Percentiles rank a stretch among this genome's conserved stretches.
These are phyloP conservation scores for Nemotelus nigrinus DNA, from an alignment of 2,888 invertebrate species.

Conservation along the genomic window DNA sequence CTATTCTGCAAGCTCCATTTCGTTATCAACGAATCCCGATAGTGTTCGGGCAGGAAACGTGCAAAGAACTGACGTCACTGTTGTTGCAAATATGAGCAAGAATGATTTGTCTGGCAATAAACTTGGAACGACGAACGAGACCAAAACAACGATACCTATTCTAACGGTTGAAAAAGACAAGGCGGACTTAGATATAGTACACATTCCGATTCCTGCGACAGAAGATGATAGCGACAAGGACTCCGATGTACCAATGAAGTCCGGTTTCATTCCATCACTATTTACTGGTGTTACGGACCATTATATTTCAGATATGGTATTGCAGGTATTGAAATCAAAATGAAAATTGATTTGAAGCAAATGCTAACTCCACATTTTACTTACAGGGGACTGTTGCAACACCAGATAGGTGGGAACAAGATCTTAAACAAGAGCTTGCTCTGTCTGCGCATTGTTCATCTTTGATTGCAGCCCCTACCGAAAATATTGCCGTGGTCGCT, in stretches of 20 bases:
- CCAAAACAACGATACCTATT: conserved; percentile 5
- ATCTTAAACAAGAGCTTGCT: conserved; percentile 67
- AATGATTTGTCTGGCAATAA: neutral
- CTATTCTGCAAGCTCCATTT: conserved; percentile 55
- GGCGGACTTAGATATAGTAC: conserved; percentile 11
- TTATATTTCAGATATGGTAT: conserved; percentile 79
- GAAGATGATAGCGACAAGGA: conserved; percentile 55
- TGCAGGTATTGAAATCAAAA: conserved; percentile 69
- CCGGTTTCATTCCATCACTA: conserved; percentile 71
- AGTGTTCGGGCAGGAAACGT: neutral
- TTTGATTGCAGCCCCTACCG: conserved; percentile 77
- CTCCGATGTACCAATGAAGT: conserved; percentile 48
- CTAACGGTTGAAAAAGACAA: conserved; percentile 41
- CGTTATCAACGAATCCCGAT: conserved; percentile 3
- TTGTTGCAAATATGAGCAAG: neutral
- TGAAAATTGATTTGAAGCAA: conserved; percentile 38
- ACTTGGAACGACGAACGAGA: neutral
- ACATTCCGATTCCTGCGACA: conserved; percentile 67
- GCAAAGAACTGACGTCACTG: neutral
- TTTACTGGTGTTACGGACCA: conserved; percentile 73
- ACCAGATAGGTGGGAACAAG: conserved; percentile 70
- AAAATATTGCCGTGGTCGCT: conserved; percentile 85
- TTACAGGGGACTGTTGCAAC: conserved; percentile 69
- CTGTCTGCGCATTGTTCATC: conserved; percentile 67
- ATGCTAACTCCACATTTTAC: neutral